Base-by-base conservation (phyloP, 2,113 vertebrate genomes). In the Notechis scutatus region DNA sequence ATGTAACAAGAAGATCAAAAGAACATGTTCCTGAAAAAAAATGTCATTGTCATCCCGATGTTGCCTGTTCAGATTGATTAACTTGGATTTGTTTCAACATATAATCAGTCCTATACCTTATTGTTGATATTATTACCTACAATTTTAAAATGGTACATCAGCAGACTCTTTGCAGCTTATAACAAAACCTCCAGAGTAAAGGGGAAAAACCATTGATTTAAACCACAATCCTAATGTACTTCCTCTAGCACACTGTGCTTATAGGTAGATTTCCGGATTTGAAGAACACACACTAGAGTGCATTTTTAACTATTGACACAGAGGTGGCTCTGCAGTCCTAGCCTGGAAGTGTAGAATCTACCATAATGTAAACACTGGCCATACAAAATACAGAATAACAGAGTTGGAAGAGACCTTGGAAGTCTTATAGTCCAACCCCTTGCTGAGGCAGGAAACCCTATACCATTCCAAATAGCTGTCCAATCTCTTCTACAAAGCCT, bases 1-100 rank as follows among this genome's bases (percentile, higher is more conserved):
- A 88, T 89, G 94, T 93, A 90, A 90, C 92, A 94, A 56, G 56
- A 26, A 88, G 96, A 88, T 96, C 95, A 95, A 85, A 95, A 64
- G 87, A 12, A 26, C 45, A 52, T 26, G 24, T 39, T 74, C 15
- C n/a, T 74, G 69, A 74, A 74, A 74, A 59, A 74, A 69, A 74
- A 18, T 34, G n/a, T 20, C 0, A 2, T 18, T 74, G n/a, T 74
- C 69, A 74, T 7, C 69, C n/a, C 69, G 15, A 74, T n/a, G n/a
- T 74, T 74, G 69, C 69, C n/a, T 39, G 18, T 15, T 74, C 15
- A 34, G n/a, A 34, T 6, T 74, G n/a, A 74, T 74, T n/a, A n/a
- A n/a, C 26, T n/a, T 64, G 61, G n/a, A 14, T 74, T 18, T 26
- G 5, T n/a, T n/a, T 15, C 69, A 74, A n/a, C n/a, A 74, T 74